Percentiles rank a stretch among this genome's conserved stretches.
phyloP scores from a whole-genome alignment of 2,797 vertebrate genomes.

The Phrynocephalus vlangalii region DNA sequence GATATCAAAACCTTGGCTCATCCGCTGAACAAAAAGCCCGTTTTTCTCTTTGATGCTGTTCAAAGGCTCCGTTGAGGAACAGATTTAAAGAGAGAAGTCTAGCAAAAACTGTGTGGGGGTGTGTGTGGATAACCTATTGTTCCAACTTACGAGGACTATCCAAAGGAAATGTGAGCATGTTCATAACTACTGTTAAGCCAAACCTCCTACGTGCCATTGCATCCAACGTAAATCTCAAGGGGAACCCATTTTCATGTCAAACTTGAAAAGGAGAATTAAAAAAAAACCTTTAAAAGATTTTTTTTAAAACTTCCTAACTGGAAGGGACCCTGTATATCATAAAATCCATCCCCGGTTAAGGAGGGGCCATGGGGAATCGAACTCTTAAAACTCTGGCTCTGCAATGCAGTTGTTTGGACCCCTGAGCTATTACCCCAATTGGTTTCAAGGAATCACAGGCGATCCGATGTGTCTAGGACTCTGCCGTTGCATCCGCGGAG shows the following conservation, averaged over 20 bases:
- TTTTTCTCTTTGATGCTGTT: neutral
- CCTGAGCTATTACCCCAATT: no score
- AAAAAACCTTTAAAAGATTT: no score
- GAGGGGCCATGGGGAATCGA: no score
- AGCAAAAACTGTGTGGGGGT: no score
- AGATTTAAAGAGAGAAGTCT: neutral
- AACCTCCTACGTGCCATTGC: neutral
- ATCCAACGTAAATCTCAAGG: neutral
- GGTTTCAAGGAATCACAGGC: no score
- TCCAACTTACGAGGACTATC: neutral
- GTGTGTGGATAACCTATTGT: neutral
- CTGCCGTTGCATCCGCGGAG: neutral
- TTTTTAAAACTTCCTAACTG: no score
- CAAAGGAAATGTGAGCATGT: no score
- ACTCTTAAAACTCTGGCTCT: no score
- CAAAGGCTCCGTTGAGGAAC: neutral
- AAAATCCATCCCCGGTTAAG: no score
- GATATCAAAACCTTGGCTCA: no score
- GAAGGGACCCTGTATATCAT: no score
- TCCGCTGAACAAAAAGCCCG: neutral
- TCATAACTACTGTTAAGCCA: neutral
- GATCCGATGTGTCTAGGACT: neutral
- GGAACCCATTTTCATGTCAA: neutral
- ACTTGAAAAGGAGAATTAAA: neutral
- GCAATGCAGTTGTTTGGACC: no score